phyloP scores from a whole-genome alignment of 2,888 invertebrate genomes.

The Rugalucina vietnamica region DNA sequence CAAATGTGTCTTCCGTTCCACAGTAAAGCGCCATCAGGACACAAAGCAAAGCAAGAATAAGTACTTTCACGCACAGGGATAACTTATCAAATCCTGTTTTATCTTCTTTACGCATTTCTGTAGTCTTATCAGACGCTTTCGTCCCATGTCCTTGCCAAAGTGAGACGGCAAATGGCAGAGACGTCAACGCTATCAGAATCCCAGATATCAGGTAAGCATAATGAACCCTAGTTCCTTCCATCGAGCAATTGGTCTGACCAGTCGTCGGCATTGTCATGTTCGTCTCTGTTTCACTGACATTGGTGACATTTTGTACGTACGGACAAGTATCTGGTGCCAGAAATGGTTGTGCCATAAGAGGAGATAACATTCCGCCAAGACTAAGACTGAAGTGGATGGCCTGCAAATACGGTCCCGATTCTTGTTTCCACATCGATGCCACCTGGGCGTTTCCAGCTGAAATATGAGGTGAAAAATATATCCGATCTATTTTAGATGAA shows the following conservation, averaged over 20 bases:
- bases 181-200: not conserved
- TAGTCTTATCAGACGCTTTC: not conserved
- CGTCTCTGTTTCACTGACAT: too few species aligned
- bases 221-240: not conserved
- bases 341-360: slow-evolving; percentile 83
- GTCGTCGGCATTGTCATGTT: too few species aligned
- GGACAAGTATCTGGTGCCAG: slow-evolving; percentile 43
- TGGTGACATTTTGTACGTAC: too few species aligned
- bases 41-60: slow-evolving; percentile 26
- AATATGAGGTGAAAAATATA: slow-evolving; percentile 15
- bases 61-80: slow-evolving; percentile 7
- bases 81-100: slow-evolving; percentile 9
- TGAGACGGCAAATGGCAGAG: not conserved
- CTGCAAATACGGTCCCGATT: slow-evolving; percentile 83
- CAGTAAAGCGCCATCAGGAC: slow-evolving; percentile 41
- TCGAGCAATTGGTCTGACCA: not conserved
- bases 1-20: slow-evolving; percentile 50
- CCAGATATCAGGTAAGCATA: not conserved
- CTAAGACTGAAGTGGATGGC: slow-evolving; percentile 84
- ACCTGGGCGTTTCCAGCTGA: slow-evolving; percentile 80
- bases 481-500: too few species aligned
- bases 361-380: slow-evolving; percentile 83
- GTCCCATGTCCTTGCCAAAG: not conserved
- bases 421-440: slow-evolving; percentile 75
- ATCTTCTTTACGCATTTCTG: not conserved